Evolutionary conservation across 1,140 invertebrate species (phyloP).

Genomic region (Bombus impatiens): DNA sequence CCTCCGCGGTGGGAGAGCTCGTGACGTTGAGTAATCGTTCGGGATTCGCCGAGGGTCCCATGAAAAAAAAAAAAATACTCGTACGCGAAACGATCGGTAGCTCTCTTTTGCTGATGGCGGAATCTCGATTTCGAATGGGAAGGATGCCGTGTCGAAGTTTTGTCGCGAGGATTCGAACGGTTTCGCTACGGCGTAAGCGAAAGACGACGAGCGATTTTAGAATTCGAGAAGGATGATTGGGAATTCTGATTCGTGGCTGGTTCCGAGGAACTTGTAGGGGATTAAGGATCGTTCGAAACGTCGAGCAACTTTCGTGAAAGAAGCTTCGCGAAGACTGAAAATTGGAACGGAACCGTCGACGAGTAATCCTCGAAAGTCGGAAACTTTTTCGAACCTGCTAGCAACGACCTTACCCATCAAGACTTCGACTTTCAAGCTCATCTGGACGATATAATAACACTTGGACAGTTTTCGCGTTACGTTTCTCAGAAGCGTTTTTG

Average conservation of each 20-base stretch:
- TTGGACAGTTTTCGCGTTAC: not conserved
- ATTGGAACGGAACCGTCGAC: conserved; percentile 26
- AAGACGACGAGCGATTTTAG: not conserved
- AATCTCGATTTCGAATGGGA: not conserved
- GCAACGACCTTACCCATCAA: not conserved
- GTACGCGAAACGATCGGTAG: not conserved
- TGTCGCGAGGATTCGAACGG: not conserved
- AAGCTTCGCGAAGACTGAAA: conserved; percentile 7
- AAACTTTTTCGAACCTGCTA: not conserved
- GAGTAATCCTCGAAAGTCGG: conserved; percentile 14
- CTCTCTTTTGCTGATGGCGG: not conserved
- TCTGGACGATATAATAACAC: not conserved
- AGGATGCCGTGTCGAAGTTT: not conserved
- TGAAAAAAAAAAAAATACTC: conserved; percentile 16
- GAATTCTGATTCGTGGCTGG: conserved; percentile 30
- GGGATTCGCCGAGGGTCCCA: not conserved
- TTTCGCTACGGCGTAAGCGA: not conserved
- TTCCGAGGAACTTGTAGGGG: not conserved
- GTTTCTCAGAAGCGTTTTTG: not conserved
- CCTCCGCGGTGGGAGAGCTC: conserved; percentile 9
- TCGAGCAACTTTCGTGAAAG: conserved; percentile 19
- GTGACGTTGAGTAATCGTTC: conserved; percentile 42
- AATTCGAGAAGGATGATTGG: conserved; percentile 15
- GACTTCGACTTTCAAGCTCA: not conserved
- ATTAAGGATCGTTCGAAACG: conserved; percentile 29